Evolutionary conservation across 2,113 vertebrate genomes (phyloP), one percentile per base, ranked within the genome.

Genomic region (Nothobranchius furzeri): DNA sequence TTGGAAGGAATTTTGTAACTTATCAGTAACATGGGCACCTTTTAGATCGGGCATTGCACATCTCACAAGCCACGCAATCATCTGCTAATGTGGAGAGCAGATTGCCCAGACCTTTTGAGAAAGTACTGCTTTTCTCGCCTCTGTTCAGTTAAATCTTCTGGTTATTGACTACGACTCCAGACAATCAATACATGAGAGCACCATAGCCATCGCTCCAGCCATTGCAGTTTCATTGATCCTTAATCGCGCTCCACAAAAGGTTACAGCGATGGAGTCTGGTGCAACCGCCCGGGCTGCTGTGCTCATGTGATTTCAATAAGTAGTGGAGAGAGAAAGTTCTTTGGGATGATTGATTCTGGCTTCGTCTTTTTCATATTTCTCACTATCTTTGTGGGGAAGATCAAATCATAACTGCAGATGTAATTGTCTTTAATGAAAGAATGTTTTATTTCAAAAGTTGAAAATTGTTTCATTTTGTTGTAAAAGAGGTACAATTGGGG

Each of bases 141-240:
- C 51, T 64, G 68, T 67, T 64, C 64, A 75, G 85, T 84, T 80
- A 82, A 73, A 84, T 81, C 78, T 83, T 68, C 81, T 65, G 73
- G 72, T 89, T 85, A 92, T 90, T 83, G 89, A 91, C 86, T 79
- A 43, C 74, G 83, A 75, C 77, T 79, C 84, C 78, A 86, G 86
- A 89, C 85, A 79, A 77, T 92, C 90, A 78, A 90, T 89, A 74
- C 9, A 3, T 9, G 61, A 81, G 60, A 85, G 76, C 72, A 71
- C 79, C 84, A 63, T 35, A 68, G 50, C 64, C 66, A 69, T 79
- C 43, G 61, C 46, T 30, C n/a, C 12, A 17, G 60, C 53, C 50
- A 53, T 58, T 85, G 83, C 84, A 84, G 70, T 89, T 87, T 89
- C 67, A 92, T 91, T 78, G 87, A 92, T 90, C 79, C 53, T 63